Conservation (phyloP, 2,113 vertebrate species). For the Salvelinus sp. region DNA sequence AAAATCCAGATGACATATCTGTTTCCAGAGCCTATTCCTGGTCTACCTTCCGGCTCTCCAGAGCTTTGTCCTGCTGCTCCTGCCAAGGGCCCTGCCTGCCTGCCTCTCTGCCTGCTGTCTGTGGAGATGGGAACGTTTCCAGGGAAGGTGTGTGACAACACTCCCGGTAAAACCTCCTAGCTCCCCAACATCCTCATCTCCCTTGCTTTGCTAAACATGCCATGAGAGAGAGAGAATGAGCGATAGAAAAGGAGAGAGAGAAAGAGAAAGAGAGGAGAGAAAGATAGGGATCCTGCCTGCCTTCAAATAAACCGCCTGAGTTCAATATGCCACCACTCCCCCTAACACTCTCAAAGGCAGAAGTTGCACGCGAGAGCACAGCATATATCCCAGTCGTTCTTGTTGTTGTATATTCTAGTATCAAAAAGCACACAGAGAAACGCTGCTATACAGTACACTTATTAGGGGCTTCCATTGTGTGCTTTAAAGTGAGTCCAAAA, state of each 20-base stretch:
- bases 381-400: background rate
- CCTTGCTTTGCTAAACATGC: background rate
- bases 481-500: background rate
- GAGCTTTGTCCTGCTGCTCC: background rate
- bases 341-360: background rate
- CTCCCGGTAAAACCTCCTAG: too few relatives aligned
- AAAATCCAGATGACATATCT: background rate
- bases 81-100: background rate
- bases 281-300: background rate
- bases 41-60: background rate
- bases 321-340: constrained; percentile 16
- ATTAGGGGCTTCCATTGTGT: background rate
- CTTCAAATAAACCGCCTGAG: constrained; percentile 2
- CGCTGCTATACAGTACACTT: background rate
- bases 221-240: background rate
- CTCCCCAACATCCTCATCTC: too few relatives aligned
- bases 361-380: background rate
- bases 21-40: background rate
- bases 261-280: background rate
- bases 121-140: background rate
- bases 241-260: background rate
- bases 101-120: too few relatives aligned
- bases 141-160: background rate
- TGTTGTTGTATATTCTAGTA: background rate
- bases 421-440: background rate